Evolutionary conservation across 2,113 vertebrate genomes (phyloP), one percentile per base, ranked within the genome.

Genomic region (Lophochroa leadbeateri): DNA sequence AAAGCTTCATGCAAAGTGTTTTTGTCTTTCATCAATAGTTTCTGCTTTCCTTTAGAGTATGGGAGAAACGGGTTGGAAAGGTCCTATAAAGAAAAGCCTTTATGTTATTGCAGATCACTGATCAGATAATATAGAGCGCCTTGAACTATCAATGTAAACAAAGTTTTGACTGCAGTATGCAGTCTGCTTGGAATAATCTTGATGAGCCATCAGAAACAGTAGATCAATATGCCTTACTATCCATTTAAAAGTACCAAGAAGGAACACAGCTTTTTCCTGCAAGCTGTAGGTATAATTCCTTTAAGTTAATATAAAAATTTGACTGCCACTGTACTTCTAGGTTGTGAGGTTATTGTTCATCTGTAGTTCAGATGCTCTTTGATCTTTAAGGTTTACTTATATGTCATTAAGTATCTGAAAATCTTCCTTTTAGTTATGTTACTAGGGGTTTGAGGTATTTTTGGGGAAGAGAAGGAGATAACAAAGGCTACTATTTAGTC

Each of bases 131-230:
- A 10, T 10, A 11, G 23, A 81, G 79, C 65, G 50, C 52, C 53
- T 91, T 75, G 55, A 77, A 65, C 57, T 82, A 27, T 60, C 53
- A 58, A 20, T 74, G 50, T 68, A 92, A 91, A 90, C 63, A 85
- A 86, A 86, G 46, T 28, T 57, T 64, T 89, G 84, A 86, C 89
- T n/a, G 5, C 71, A 83, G 44, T 70, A 19, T 89, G 60, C 21
- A 47, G 55, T 94, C 49, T 80, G n/a, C 75, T 93, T 86, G 86
- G 86, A 94, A 95, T 95, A 93, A 84, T 74, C 60, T 33, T 82
- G 82, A 80, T 94, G 91, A 94, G 29, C 39, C 49, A 91, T 86
- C 86, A 87, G 63, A 85, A 93, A 7, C 49, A 44, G 61, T 70
- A 49, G 68, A 89, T 96, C 87, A 53, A 92, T 95, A 82, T 77